Evolutionary conservation across 1,140 invertebrate genomes (phyloP).

Genomic region (Cherax destructor): DNA sequence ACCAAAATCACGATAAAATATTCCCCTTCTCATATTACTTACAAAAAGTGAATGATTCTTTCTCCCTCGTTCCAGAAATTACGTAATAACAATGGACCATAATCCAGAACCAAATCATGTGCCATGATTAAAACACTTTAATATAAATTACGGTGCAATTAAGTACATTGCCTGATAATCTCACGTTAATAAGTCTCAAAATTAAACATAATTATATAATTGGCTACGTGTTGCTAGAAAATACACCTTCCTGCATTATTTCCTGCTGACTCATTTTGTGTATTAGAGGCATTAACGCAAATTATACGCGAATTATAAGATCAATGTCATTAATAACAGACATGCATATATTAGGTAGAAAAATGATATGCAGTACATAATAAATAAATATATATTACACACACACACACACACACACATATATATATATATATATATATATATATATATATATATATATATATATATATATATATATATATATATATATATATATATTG

Average conservation of each 20-base stretch:
- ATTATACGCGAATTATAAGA: slow-evolving; percentile 33
- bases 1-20: too few species aligned
- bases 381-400: background rate
- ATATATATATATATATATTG: too few species aligned
- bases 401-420: too few species aligned
- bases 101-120: slow-evolving; percentile 20
- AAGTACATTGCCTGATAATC: slow-evolving; percentile 42
- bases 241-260: slow-evolving; percentile 38
- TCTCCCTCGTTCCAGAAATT: background rate
- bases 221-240: slow-evolving; percentile 29
- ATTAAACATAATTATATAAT: slow-evolving; percentile 50
- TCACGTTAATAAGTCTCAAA: slow-evolving; percentile 40
- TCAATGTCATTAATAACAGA: background rate
- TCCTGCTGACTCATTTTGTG: slow-evolving; percentile 23
- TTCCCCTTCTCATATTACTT: too few species aligned
- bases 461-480: too few species aligned
- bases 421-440: too few species aligned
- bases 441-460: too few species aligned
- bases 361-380: too few species aligned
- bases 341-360: too few species aligned
- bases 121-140: slow-evolving; percentile 47
- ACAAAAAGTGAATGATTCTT: background rate
- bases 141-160: slow-evolving; percentile 34
- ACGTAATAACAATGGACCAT: slow-evolving; percentile 12
- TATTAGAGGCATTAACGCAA: slow-evolving; percentile 36